Evolutionary conservation across 2,888 invertebrate species (phyloP).

Genomic region (Ectemnius cavifrons): DNA sequence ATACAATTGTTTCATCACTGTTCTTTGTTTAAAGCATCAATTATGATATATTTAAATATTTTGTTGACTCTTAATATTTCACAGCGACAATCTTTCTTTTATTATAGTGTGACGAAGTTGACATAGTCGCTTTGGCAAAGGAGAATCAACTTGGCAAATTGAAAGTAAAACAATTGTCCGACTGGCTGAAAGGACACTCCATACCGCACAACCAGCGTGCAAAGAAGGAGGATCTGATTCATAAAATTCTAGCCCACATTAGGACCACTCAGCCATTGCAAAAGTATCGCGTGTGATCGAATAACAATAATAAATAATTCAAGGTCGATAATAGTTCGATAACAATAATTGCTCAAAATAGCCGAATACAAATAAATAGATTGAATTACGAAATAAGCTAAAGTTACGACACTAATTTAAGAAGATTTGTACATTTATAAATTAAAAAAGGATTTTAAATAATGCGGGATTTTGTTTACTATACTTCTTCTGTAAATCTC

Average conservation of each 20-base stretch:
- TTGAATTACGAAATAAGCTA: no score
- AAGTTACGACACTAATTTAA: no score
- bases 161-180: constrained; percentile 20
- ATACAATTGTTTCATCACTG: no score
- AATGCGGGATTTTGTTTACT: no score
- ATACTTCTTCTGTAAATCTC: no score
- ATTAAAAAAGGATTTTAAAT: no score
- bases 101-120: not conserved
- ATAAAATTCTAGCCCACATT: constrained; percentile 32
- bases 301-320: constrained; percentile 5
- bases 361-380: constrained; percentile 4
- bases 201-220: constrained; percentile 21
- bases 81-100: no score
- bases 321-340: constrained; percentile 1
- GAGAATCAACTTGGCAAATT: constrained; percentile 25
- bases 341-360: constrained; percentile 6
- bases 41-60: not conserved
- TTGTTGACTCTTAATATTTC: no score
- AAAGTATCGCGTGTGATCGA: constrained; percentile 23
- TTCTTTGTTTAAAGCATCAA: not conserved
- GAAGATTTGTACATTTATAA: no score
- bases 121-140: constrained; percentile 38
- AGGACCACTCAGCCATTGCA: constrained; percentile 29
- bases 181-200: constrained; percentile 36
- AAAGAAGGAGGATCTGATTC: constrained; percentile 36